Percentiles rank a stretch among this genome's conserved stretches.
These are phyloP conservation scores for Semicossyphus pulcher DNA, from an alignment of 2,113 vertebrate genomes.

Conservation along the genomic window DNA sequence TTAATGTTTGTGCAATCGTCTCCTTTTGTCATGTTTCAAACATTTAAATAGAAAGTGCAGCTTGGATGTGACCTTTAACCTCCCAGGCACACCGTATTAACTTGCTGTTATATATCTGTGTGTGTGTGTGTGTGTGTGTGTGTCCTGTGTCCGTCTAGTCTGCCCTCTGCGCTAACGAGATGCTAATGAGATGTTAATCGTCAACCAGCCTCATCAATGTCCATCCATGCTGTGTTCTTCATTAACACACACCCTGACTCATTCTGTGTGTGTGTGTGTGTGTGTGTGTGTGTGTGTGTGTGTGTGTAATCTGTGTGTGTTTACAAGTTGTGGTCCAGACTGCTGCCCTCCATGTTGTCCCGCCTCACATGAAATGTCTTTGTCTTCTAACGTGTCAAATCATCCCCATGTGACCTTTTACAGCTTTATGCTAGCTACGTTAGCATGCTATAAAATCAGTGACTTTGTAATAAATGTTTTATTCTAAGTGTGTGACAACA, in stretches of 20 bases:
- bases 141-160: constrained; percentile 33
- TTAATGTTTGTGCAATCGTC: too few relatives aligned
- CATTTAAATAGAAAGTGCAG: not conserved
- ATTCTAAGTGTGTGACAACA: too few relatives aligned
- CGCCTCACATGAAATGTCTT: constrained; percentile 64
- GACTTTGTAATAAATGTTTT: too few relatives aligned
- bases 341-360: not conserved
- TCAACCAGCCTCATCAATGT: constrained; percentile 61
- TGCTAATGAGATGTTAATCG: constrained; percentile 67
- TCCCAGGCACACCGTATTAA: too few relatives aligned
- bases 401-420: too few relatives aligned
- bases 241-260: constrained; percentile 42
- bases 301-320: not conserved
- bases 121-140: constrained; percentile 3
- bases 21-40: too few relatives aligned
- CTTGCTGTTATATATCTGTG: too few relatives aligned
- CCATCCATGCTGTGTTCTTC: constrained; percentile 45
- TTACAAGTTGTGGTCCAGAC: too few relatives aligned
- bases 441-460: too few relatives aligned
- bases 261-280: constrained; percentile 12
- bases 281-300: constrained; percentile 47
- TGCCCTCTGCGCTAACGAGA: constrained; percentile 50
- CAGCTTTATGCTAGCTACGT: too few relatives aligned
- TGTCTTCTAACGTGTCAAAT: too few relatives aligned
- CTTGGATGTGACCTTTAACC: constrained; percentile 24